A percentile compares a stretch with the other conserved stretches of the same genome.
These are phyloP conservation scores for Aphidoletes aphidimyza DNA, from an alignment of 2,888 invertebrate species.

Conservation along the genomic window DNA sequence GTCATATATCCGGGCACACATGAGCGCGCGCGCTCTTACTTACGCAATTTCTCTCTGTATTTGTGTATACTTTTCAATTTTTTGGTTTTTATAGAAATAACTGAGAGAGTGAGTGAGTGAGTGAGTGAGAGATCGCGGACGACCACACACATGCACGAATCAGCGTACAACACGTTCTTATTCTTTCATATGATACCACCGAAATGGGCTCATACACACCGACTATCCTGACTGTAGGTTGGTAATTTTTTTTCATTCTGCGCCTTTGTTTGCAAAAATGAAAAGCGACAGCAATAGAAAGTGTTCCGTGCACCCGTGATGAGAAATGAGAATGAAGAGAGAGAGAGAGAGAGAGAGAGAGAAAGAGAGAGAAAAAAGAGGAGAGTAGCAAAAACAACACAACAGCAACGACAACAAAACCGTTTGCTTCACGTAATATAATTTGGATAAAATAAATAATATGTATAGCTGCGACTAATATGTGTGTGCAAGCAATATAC, in stretches of 20 bases:
- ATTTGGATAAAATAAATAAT: constrained; percentile 37
- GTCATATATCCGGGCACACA: not conserved
- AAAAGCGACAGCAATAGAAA: not conserved
- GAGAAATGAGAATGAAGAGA: not conserved
- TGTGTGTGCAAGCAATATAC: constrained; percentile 42
- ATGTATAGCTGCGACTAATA: constrained; percentile 21
- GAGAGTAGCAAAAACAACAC: too few relatives aligned
- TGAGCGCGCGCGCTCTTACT: not conserved
- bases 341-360: not conserved
- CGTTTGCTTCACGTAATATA: constrained; percentile 33
- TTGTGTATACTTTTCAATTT: not conserved
- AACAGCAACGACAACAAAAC: too few relatives aligned
- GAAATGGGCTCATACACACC: not conserved
- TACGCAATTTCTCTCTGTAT: not conserved
- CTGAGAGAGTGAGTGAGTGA: too few relatives aligned
- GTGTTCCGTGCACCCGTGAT: not conserved
- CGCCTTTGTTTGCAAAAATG: constrained; percentile 44
- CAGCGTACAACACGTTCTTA: not conserved
- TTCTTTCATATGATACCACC: not conserved
- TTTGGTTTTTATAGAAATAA: not conserved
- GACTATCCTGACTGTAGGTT: not conserved
- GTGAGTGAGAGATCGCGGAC: constrained; percentile 7
- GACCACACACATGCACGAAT: not conserved
- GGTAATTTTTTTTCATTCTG: constrained; percentile 30
- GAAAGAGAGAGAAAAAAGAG: not conserved